Evolutionary conservation across 1,140 invertebrate genomes (phyloP).

Genomic region (Pseudomyrmex flavicornis): DNA sequence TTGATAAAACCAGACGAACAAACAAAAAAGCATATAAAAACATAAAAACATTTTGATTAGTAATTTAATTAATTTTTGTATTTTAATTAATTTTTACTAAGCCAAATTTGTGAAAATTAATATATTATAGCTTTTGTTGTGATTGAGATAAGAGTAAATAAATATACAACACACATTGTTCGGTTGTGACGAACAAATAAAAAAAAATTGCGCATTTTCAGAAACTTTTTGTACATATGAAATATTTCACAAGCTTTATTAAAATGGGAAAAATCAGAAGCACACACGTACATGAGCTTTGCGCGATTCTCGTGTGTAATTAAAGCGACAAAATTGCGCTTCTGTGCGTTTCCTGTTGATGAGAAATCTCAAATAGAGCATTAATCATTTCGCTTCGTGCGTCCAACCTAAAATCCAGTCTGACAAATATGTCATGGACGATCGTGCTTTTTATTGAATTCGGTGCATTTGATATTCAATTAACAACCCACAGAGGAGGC

Average conservation of each 20-base stretch:
- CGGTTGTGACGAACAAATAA: neutral
- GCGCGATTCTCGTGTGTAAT: slow-evolving; percentile 19
- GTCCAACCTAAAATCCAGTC: slow-evolving; percentile 25
- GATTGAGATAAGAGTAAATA: neutral
- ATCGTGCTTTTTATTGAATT: slow-evolving; percentile 51
- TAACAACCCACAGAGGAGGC: neutral
- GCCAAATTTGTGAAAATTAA: neutral
- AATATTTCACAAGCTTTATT: slow-evolving; percentile 22
- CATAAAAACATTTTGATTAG: slow-evolving; percentile 4
- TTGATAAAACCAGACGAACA: neutral
- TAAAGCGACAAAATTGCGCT: slow-evolving; percentile 16
- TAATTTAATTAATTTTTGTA: neutral
- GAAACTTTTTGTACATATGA: neutral
- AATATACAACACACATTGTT: neutral
- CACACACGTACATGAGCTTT: neutral
- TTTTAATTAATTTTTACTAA: neutral
- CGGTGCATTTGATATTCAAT: slow-evolving; percentile 28
- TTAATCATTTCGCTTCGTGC: slow-evolving; percentile 39
- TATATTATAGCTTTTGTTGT: neutral
- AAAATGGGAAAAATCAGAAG: slow-evolving; percentile 25
- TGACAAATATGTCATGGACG: slow-evolving; percentile 31
- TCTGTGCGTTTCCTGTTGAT: neutral
- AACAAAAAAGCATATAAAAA: neutral
- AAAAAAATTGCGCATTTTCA: neutral
- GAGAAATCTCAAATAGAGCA: slow-evolving; percentile 30